Evolutionary conservation across 2,797 vertebrate genomes (phyloP).

Genomic region (Tapera naevia): DNA sequence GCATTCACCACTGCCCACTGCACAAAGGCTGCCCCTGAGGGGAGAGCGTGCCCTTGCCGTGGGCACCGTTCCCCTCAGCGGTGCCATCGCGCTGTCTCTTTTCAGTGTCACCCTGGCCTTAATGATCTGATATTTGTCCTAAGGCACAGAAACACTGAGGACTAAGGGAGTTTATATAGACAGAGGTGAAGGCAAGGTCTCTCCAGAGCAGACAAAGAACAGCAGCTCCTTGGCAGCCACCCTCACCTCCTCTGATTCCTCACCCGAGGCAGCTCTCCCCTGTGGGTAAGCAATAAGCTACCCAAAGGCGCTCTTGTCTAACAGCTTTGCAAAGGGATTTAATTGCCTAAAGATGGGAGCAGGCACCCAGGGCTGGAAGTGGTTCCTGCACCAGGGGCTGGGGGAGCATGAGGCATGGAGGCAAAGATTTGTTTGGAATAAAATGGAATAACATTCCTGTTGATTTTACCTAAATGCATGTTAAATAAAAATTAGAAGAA

Average conservation of each 20-base stretch:
- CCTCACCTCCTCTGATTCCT: neutral
- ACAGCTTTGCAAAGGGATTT: neutral
- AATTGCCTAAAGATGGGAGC: too few species aligned
- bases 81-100: rapidly evolving
- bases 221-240: neutral
- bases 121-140: neutral
- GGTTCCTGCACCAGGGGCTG: too few species aligned
- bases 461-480: neutral
- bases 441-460: rapidly evolving
- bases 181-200: neutral
- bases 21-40: rapidly evolving
- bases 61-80: neutral
- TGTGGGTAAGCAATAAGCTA: rapidly evolving
- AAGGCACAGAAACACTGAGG: neutral
- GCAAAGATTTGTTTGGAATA: neutral
- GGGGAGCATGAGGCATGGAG: too few species aligned
- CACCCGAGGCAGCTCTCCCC: neutral
- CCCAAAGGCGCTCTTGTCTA: neutral
- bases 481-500: neutral
- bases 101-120: rapidly evolving
- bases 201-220: neutral
- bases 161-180: rapidly evolving
- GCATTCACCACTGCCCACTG: neutral
- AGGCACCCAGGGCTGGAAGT: too few species aligned
- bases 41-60: too few species aligned